A percentile compares a stretch with the other conserved stretches of the same genome.
phyloP scores from a whole-genome alignment of 1,140 invertebrate species.

The Nasonia longicornis region DNA sequence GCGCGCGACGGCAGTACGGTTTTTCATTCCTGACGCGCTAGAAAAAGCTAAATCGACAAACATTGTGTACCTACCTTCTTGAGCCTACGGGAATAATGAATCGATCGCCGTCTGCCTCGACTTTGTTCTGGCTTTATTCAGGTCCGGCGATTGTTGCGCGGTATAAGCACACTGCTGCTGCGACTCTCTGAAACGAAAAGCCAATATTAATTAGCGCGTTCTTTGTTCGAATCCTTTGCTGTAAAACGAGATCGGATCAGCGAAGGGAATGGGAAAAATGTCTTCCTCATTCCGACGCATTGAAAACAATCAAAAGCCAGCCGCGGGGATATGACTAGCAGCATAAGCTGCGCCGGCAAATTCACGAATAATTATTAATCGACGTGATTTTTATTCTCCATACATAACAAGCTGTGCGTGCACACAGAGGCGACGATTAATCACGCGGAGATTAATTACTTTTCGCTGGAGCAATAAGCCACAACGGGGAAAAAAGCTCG shows the following conservation, averaged over 20 bases:
- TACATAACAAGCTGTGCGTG: not conserved
- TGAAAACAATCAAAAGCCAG: not conserved
- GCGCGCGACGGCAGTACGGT: not conserved
- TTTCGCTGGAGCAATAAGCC: not conserved
- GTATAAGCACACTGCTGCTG: not conserved
- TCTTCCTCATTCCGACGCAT: not conserved
- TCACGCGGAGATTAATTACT: constrained; percentile 26
- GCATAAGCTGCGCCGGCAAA: not conserved
- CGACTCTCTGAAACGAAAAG: constrained; percentile 22
- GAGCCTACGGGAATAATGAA: constrained; percentile 11
- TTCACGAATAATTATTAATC: not conserved
- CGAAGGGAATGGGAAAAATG: not conserved
- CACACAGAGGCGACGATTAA: not conserved
- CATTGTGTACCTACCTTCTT: constrained; percentile 6
- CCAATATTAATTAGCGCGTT: constrained; percentile 24
- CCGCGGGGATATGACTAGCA: not conserved
- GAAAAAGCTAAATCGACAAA: not conserved
- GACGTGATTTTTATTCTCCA: not conserved
- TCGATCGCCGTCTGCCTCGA: not conserved
- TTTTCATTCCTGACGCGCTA: not conserved
- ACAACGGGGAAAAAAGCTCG: not conserved
- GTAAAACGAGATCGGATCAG: not conserved
- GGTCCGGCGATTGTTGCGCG: constrained; percentile 10
- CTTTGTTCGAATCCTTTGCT: not conserved
- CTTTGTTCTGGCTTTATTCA: constrained; percentile 22